Percentiles rank a stretch among this genome's conserved stretches.
phyloP scores from a whole-genome alignment of 2,888 invertebrate species.

The Eudemis profundana region DNA sequence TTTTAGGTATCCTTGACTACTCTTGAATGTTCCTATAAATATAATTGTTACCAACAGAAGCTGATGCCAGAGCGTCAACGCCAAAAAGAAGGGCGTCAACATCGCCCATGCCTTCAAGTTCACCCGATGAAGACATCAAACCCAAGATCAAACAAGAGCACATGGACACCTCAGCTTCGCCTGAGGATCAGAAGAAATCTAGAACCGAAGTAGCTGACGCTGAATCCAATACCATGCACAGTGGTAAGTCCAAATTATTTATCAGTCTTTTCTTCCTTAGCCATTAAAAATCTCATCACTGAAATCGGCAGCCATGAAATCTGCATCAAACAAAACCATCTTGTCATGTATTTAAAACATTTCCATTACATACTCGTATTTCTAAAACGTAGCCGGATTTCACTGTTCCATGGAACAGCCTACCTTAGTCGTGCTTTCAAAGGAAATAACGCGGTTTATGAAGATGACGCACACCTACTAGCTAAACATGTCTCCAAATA shows the following conservation, averaged over 20 bases:
- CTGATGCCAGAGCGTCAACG: slow-evolving; percentile 85
- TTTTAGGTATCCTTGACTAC: too few species aligned
- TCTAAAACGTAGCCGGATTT: neutral
- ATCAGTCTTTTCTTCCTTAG: slow-evolving; percentile 31
- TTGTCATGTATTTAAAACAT: neutral
- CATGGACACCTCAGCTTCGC: slow-evolving; percentile 87
- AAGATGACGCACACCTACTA: slow-evolving; percentile 38
- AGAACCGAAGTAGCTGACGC: slow-evolving; percentile 94
- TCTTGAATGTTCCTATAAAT: neutral
- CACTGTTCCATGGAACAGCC: too few species aligned
- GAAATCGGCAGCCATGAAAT: too few species aligned
- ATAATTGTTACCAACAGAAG: slow-evolving; percentile 55
- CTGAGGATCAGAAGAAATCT: slow-evolving; percentile 89
- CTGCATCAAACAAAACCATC: neutral
- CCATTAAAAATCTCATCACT: slow-evolving; percentile 10
- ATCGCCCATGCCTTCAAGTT: slow-evolving; percentile 82
- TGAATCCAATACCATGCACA: slow-evolving; percentile 95
- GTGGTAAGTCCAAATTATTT: slow-evolving; percentile 90
- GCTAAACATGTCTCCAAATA: slow-evolving; percentile 46
- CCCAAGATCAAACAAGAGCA: slow-evolving; percentile 88
- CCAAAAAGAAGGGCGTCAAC: slow-evolving; percentile 87
- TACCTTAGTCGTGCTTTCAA: too few species aligned
- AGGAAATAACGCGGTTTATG: slow-evolving; percentile 21
- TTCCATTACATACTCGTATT: neutral
- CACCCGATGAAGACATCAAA: slow-evolving; percentile 82